Conservation (phyloP, 2,888 invertebrate genomes). For the Dynastes tityus region DNA sequence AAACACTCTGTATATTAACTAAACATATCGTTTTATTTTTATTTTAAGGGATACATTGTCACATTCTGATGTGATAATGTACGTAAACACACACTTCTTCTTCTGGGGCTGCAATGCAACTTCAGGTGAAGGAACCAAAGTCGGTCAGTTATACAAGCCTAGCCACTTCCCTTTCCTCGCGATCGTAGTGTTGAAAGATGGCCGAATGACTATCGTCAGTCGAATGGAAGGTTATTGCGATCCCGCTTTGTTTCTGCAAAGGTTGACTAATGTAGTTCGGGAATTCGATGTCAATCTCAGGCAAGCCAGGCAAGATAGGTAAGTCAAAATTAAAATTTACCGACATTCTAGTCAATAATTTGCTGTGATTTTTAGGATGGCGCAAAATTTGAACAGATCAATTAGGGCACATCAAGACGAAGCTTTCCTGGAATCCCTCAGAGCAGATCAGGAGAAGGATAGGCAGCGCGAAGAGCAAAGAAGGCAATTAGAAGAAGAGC, state of each 20-base stretch:
- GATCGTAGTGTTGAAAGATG: conserved; percentile 90
- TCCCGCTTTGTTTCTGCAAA: conserved; percentile 79
- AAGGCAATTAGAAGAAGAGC: conserved; percentile 73
- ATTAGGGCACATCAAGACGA: conserved; percentile 93
- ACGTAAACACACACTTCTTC: conserved; percentile 87
- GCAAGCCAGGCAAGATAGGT: conserved; percentile 90
- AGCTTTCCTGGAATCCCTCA: conserved; percentile 92
- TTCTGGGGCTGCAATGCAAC: conserved; percentile 96
- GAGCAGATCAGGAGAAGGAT: conserved; percentile 97
- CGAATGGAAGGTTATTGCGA: conserved; percentile 91
- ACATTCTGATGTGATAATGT: conserved; percentile 82
- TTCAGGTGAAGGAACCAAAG: conserved; percentile 92
- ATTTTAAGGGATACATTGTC: conserved; percentile 78
- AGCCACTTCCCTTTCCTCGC: conserved; percentile 90
- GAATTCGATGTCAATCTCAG: conserved; percentile 92
- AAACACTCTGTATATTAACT: no score
- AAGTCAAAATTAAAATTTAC: conserved; percentile 32
- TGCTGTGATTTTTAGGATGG: conserved; percentile 45
- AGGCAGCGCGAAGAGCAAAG: conserved; percentile 77
- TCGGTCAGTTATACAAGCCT: conserved; percentile 89
- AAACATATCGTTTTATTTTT: not conserved
- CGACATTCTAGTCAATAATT: not conserved
- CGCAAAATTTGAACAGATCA: conserved; percentile 83
- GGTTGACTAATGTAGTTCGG: conserved; percentile 83
- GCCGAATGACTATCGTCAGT: conserved; percentile 83